Evolutionary conservation across 1,140 invertebrate species (phyloP).

Genomic region (Ceratina australensis): DNA sequence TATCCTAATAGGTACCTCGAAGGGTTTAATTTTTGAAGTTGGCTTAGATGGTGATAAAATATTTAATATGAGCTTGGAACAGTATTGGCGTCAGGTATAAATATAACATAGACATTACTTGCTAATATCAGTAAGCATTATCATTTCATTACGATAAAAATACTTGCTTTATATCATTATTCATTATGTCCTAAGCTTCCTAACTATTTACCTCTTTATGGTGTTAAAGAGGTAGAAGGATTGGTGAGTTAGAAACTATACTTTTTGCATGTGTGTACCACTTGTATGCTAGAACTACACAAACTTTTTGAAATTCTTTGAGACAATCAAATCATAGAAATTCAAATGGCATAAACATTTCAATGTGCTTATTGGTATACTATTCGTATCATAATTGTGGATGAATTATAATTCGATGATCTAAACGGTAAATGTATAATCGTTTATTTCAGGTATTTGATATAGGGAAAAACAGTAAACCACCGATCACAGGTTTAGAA

Average conservation of each 20-base stretch:
- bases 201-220: conserved; percentile 86
- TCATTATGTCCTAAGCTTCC: conserved; percentile 82
- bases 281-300: conserved; percentile 28
- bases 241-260: conserved; percentile 81
- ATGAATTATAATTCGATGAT: not conserved
- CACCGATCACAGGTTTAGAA: conserved; percentile 92
- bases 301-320: not conserved
- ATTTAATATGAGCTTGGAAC: conserved; percentile 87
- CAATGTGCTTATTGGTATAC: conserved; percentile 29
- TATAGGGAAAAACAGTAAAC: conserved; percentile 86
- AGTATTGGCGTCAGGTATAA: conserved; percentile 92
- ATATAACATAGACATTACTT: conserved; percentile 13
- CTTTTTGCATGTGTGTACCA: conserved; percentile 12
- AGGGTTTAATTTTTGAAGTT: conserved; percentile 94
- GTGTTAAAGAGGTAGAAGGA: conserved; percentile 85
- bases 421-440: not conserved
- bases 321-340: not conserved
- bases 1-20: conserved; percentile 93
- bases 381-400: conserved; percentile 14
- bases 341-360: not conserved
- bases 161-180: conserved; percentile 61
- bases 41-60: conserved; percentile 89
- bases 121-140: conserved; percentile 32
- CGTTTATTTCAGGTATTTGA: conserved; percentile 87
- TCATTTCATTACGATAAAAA: conserved; percentile 24